These are phyloP conservation scores for Trichonephila inaurata DNA, from an alignment of 1,140 invertebrate genomes.

Conservation along the genomic window DNA sequence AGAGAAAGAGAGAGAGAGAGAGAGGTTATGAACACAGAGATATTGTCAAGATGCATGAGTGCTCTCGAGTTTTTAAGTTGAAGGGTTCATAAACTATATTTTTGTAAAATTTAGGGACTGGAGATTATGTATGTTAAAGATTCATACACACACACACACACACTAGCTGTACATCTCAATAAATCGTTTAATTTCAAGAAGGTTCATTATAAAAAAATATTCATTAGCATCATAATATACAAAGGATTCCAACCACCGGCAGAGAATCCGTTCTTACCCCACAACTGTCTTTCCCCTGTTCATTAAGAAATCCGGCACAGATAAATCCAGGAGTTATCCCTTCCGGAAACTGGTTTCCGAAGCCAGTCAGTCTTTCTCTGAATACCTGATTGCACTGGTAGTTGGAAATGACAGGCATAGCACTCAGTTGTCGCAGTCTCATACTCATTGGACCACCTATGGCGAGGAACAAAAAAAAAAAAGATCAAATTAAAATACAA, in stretches of 20 bases:
- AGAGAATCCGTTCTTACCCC: neutral
- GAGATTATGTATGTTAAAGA: too few species aligned
- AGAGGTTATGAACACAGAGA: too few species aligned
- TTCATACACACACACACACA: too few species aligned
- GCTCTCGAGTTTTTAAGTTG: too few species aligned
- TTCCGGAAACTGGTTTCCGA: slow-evolving; percentile 17
- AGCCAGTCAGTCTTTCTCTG: neutral
- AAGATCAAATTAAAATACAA: too few species aligned
- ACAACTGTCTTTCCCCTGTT: slow-evolving; percentile 28
- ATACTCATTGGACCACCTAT: neutral
- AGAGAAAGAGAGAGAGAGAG: too few species aligned
- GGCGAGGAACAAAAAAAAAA: neutral
- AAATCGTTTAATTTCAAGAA: neutral
- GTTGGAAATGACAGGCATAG: slow-evolving; percentile 4
- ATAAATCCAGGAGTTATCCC: slow-evolving; percentile 5
- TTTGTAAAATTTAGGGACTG: too few species aligned
- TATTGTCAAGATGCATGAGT: too few species aligned
- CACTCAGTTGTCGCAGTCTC: neutral
- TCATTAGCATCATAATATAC: too few species aligned
- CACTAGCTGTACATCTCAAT: neutral
- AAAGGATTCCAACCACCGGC: too few species aligned
- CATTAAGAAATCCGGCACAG: slow-evolving; percentile 49
- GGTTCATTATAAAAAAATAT: too few species aligned
- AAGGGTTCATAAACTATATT: too few species aligned
- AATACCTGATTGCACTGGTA: neutral